phyloP scores from a whole-genome alignment of 1,140 invertebrate genomes.

The Chelonus insularis region DNA sequence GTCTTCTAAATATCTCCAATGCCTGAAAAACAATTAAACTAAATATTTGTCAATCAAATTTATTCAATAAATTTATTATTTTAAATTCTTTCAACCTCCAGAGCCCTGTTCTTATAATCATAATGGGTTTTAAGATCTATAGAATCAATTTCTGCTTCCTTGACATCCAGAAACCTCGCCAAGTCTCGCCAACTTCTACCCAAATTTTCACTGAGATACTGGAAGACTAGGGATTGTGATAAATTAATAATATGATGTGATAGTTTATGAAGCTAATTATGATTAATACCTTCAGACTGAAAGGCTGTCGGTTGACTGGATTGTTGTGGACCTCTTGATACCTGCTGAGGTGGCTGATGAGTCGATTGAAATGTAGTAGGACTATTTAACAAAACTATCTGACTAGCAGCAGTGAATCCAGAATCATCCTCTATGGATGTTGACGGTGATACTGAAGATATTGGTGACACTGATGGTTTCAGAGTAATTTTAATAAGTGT shows the following conservation, averaged over 20 bases:
- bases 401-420: too few species aligned
- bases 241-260: conserved; percentile 25
- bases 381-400: too few species aligned
- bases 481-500: not conserved
- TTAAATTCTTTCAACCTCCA: conserved; percentile 28
- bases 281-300: not conserved
- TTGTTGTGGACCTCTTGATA: not conserved
- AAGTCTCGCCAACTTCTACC: conserved; percentile 62
- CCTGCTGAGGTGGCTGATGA: too few species aligned
- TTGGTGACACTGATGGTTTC: conserved; percentile 9
- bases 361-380: too few species aligned
- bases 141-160: conserved; percentile 60
- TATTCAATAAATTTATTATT: not conserved
- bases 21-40: conserved; percentile 37
- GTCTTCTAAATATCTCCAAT: conserved; percentile 39
- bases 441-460: too few species aligned
- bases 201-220: conserved; percentile 50
- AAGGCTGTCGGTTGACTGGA: too few species aligned
- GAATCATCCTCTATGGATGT: too few species aligned
- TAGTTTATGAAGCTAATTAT: not conserved
- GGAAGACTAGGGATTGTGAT: conserved; percentile 45
- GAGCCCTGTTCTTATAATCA: too few species aligned
- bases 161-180: conserved; percentile 58
- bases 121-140: conserved; percentile 53
- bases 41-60: conserved; percentile 22